These are phyloP conservation scores for Xanthia togata DNA, from an alignment of 2,888 invertebrate genomes.

Conservation along the genomic window DNA sequence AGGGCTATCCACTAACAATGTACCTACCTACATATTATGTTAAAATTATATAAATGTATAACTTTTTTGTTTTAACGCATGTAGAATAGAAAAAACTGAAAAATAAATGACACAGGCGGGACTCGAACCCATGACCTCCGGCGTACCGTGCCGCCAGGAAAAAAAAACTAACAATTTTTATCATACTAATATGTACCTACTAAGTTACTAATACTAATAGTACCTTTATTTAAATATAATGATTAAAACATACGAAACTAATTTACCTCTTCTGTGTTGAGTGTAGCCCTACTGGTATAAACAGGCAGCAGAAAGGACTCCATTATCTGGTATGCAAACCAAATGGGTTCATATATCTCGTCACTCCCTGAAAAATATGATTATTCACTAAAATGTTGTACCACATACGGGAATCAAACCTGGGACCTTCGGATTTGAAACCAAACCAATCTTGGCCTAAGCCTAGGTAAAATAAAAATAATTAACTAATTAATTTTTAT, in stretches of 20 bases:
- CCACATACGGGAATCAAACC: slow-evolving; percentile 52
- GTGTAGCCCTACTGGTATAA: slow-evolving; percentile 48
- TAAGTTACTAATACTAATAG: slow-evolving; percentile 54
- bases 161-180: slow-evolving; percentile 41
- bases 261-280: slow-evolving; percentile 52
- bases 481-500: slow-evolving; percentile 49
- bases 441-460: slow-evolving; percentile 50
- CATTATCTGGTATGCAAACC: slow-evolving; percentile 53
- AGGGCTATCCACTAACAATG: slow-evolving; percentile 30
- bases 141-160: slow-evolving; percentile 40
- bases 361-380: slow-evolving; percentile 52
- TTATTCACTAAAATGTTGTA: slow-evolving; percentile 53
- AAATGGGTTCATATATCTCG: slow-evolving; percentile 58
- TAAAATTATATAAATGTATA: slow-evolving; percentile 34
- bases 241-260: slow-evolving; percentile 45
- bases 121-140: slow-evolving; percentile 41
- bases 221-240: slow-evolving; percentile 40
- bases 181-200: slow-evolving; percentile 39
- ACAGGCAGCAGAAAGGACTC: slow-evolving; percentile 53
- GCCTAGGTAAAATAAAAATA: slow-evolving; percentile 51
- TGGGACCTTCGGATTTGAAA: slow-evolving; percentile 51
- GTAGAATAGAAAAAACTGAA: slow-evolving; percentile 42
- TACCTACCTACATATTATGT: slow-evolving; percentile 23
- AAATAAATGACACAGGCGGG: slow-evolving; percentile 40
- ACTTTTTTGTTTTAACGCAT: slow-evolving; percentile 35